Percentiles rank a stretch among this genome's conserved stretches.
phyloP scores from a whole-genome alignment of 2,888 invertebrate genomes.

The Lycaena phlaeas region DNA sequence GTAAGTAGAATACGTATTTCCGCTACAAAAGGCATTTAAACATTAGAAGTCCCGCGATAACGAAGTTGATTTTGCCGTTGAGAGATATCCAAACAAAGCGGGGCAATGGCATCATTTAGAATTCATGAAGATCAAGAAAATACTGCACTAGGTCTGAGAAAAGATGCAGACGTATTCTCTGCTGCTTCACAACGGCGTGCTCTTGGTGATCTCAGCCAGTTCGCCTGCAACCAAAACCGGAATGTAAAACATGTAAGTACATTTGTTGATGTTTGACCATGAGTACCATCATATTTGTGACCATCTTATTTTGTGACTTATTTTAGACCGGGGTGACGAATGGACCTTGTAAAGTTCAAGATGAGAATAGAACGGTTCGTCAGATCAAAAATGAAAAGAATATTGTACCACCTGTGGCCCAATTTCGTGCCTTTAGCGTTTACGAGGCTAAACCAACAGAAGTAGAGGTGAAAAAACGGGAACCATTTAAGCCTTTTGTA shows the following conservation, averaged over 20 bases:
- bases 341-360: slow-evolving; percentile 60
- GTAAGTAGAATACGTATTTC: slow-evolving; percentile 26
- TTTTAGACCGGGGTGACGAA: slow-evolving; percentile 57
- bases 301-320: slow-evolving; percentile 13
- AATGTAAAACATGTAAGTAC: slow-evolving; percentile 69
- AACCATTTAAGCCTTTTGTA: slow-evolving; percentile 57
- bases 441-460: slow-evolving; percentile 77
- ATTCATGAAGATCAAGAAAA: slow-evolving; percentile 87
- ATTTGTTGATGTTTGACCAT: slow-evolving; percentile 13
- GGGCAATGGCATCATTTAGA: slow-evolving; percentile 80
- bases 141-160: slow-evolving; percentile 64
- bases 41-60: slow-evolving; percentile 28
- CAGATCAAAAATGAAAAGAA: slow-evolving; percentile 66
- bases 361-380: slow-evolving; percentile 58
- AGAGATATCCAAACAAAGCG: slow-evolving; percentile 27
- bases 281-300: background rate
- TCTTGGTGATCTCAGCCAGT: slow-evolving; percentile 76
- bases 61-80: slow-evolving; percentile 29
- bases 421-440: slow-evolving; percentile 83
- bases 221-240: slow-evolving; percentile 68
- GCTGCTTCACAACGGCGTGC: slow-evolving; percentile 74
- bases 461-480: slow-evolving; percentile 52
- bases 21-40: slow-evolving; percentile 35
- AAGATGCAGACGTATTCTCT: slow-evolving; percentile 63
- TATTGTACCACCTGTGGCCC: slow-evolving; percentile 76